phyloP scores from a whole-genome alignment of 1,140 invertebrate species.

The Oreohelix idahoensis region DNA sequence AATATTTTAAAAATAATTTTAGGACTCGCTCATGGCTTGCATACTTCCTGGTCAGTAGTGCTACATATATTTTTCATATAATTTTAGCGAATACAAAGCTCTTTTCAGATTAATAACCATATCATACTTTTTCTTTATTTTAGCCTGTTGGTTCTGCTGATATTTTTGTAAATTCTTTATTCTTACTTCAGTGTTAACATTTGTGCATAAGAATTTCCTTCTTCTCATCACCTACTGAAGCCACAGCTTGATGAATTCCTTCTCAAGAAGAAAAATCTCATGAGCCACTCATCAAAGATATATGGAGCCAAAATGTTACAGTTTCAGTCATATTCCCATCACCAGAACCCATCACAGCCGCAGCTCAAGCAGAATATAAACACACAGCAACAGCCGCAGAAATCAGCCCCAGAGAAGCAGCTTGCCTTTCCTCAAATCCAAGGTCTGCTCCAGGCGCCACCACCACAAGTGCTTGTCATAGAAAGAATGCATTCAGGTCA shows the following conservation, averaged over 20 bases:
- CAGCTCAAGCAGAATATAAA: conserved; percentile 26
- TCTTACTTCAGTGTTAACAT: no score
- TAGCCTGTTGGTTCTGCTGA: no score
- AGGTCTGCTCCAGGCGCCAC: conserved; percentile 80
- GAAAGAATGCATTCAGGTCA: conserved; percentile 90
- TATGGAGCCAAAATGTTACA: conserved; percentile 34
- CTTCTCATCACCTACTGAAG: background rate
- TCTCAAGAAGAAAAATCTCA: conserved; percentile 20
- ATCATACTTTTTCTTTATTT: no score
- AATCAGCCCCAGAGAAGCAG: conserved; percentile 41
- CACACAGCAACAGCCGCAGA: conserved; percentile 43
- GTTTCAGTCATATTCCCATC: background rate
- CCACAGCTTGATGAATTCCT: conserved; percentile 12
- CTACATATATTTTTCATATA: no score
- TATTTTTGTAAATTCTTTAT: no score
- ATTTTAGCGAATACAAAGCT: no score
- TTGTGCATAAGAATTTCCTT: no score
- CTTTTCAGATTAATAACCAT: no score
- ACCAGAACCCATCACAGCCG: conserved; percentile 20
- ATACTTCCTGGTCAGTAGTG: no score
- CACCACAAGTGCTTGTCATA: conserved; percentile 89
- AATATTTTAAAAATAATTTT: no score
- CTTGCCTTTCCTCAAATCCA: conserved; percentile 80
- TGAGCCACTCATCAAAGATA: conserved; percentile 24
- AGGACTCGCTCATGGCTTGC: no score